Base-by-base conservation (phyloP, 2,888 invertebrate genomes). In the Zaprionus lineosus region DNA sequence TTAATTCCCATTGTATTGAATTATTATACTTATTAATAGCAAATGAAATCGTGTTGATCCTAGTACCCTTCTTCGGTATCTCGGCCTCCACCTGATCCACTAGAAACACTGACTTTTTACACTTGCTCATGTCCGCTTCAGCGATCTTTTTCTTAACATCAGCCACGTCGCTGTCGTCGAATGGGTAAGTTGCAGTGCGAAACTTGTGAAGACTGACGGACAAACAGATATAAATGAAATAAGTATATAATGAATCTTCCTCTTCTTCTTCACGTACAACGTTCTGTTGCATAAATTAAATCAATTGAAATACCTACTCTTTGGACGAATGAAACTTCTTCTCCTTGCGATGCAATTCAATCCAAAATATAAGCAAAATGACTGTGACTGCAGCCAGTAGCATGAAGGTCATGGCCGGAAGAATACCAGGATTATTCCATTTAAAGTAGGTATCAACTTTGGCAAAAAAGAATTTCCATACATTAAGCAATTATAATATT, bases 131-230 rank as follows among this genome's bases (percentile, higher is more conserved):
- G 4, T 91, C 85, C 39, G 91, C 86, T 6, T 87, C 79, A n/a
- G 90, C 86, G 1, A 92, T 92, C 72, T 90, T 91, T 0, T 85
- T 67, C 44, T 91, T 91, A 72, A 94, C 93, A 6, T 89, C 90
- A 0, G 87, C 78, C 9, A 94, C 94, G 77, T 93, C 94, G 2
- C 79, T 84, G 70, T 92, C 92, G 47, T 88, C 86, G 26, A 76
- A 77, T n/a, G 91, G 79, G 18, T 91, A 89, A 18, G 84, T 87
- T 8, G 78, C 74, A 2, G 81, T 67, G 0, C 70, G 73, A 43
- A 87, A 40, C n/a, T 65, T 46, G 24, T 61, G 70, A 0, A 87
- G 11, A 3, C 86, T 65, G 19, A 19, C 19, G 19, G 19, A 19
- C 19, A 3, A 3, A 19, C 3, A 3, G 19, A 19, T 19, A 19